phyloP scores from a whole-genome alignment of 2,888 invertebrate species.

The Halictus quadricinctus region DNA sequence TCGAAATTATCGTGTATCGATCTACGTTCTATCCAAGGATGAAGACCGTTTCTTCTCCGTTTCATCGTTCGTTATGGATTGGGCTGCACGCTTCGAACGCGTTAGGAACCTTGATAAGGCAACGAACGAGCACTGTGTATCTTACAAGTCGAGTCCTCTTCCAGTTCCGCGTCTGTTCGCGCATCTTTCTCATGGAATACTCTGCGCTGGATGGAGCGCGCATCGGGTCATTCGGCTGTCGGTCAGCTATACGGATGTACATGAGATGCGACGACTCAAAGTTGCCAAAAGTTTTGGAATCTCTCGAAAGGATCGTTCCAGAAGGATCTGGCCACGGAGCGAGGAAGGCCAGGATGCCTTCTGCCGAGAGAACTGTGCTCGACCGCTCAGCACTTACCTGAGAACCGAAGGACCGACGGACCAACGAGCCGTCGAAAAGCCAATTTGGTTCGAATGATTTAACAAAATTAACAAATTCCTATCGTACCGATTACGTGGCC shows the following conservation, averaged over 20 bases:
- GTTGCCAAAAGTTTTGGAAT: not conserved
- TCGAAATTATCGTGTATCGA: no score
- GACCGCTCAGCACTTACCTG: not conserved
- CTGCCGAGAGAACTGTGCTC: not conserved
- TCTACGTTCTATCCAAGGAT: constrained; percentile 38
- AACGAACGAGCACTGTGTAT: constrained; percentile 74
- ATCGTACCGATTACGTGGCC: not conserved
- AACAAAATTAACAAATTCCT: not conserved
- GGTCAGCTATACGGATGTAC: not conserved
- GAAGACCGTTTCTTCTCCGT: constrained; percentile 26
- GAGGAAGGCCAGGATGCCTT: not conserved
- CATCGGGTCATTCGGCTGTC: not conserved
- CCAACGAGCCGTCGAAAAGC: not conserved
- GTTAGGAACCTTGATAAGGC: constrained; percentile 78
- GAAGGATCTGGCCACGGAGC: not conserved
- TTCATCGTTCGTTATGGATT: constrained; percentile 43
- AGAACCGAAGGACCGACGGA: not conserved
- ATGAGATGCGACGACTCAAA: not conserved
- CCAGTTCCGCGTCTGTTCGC: constrained; percentile 32
- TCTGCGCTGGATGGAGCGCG: constrained; percentile 33
- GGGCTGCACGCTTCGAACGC: constrained; percentile 60
- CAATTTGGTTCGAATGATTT: not conserved
- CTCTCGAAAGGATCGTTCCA: not conserved
- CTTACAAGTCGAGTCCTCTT: constrained; percentile 53
- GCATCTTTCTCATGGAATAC: constrained; percentile 25